A percentile compares a stretch with the other conserved stretches of the same genome.
Conservation (phyloP, 2,888 invertebrate genomes). For the Pterostichus madidus region DNA sequence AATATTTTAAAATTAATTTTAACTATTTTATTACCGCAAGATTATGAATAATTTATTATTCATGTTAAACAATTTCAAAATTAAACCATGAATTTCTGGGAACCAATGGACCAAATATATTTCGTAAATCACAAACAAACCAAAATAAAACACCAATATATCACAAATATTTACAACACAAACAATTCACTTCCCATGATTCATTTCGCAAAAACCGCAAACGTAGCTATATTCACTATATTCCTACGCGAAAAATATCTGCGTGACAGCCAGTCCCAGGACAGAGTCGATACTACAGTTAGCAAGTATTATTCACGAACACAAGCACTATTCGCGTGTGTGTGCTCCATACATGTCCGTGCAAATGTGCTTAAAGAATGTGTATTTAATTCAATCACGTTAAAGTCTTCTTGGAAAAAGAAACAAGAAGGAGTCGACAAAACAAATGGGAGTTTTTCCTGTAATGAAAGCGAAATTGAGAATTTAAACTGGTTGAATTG, state of each 20-base stretch:
- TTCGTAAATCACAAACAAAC: neutral
- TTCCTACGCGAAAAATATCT: conserved; percentile 36
- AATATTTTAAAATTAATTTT: too few species aligned
- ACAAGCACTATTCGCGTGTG: conserved; percentile 8
- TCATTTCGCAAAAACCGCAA: neutral
- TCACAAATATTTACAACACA: conserved; percentile 15
- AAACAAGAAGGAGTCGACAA: conserved; percentile 26
- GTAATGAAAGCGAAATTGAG: conserved; percentile 21
- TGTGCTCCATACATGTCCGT: conserved; percentile 4
- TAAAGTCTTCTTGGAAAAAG: conserved; percentile 29
- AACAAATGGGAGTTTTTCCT: conserved; percentile 4
- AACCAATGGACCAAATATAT: neutral
- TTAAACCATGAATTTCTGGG: neutral
- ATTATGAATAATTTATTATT: too few species aligned
- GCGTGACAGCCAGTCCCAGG: conserved; percentile 45
- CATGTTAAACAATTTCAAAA: too few species aligned
- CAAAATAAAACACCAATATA: conserved; percentile 1
- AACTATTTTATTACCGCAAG: too few species aligned
- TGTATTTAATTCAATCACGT: conserved; percentile 58
- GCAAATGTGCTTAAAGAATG: conserved; percentile 55
- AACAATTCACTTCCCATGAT: neutral
- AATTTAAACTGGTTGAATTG: conserved; percentile 2
- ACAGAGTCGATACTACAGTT: conserved; percentile 56
- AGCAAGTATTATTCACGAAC: conserved; percentile 51
- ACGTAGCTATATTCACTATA: conserved; percentile 28